A percentile compares a stretch with the other conserved stretches of the same genome.
Conservation (phyloP, 2,888 invertebrate genomes). For the Heliconius sara region DNA sequence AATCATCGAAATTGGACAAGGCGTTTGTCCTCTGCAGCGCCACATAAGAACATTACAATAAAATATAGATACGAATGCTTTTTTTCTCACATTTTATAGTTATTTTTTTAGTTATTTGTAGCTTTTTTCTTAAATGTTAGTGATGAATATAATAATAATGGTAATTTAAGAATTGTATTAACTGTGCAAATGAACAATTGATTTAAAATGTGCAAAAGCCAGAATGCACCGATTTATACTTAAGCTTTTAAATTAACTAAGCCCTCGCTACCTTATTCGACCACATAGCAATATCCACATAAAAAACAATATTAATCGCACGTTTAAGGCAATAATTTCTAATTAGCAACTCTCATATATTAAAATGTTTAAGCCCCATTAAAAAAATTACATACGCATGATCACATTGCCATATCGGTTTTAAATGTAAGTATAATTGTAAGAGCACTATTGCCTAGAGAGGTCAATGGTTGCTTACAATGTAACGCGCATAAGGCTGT, state of each 20-base stretch:
- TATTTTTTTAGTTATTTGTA: too few species aligned
- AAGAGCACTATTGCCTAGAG: conserved; percentile 40
- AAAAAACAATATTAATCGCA: too few species aligned
- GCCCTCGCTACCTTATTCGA: too few species aligned
- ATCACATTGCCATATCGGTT: neutral
- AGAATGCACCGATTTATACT: neutral
- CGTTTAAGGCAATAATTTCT: neutral
- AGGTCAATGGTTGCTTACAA: conserved; percentile 53
- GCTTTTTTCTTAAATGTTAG: too few species aligned
- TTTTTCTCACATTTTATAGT: too few species aligned
- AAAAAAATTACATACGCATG: neutral
- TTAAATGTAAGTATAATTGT: conserved; percentile 16
- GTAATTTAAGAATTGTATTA: neutral
- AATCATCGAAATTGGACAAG: too few species aligned
- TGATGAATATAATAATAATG: too few species aligned
- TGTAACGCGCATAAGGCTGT: conserved; percentile 49
- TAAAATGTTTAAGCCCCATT: neutral
- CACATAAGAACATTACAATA: too few species aligned
- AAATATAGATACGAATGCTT: too few species aligned
- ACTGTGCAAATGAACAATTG: neutral
- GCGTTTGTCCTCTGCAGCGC: too few species aligned
- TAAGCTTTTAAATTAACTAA: neutral
- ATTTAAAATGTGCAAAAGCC: neutral
- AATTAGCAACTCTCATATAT: neutral
- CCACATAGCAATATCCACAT: too few species aligned